A percentile compares a stretch with the other conserved stretches of the same genome.
These are phyloP conservation scores for Sorex fumeus DNA, from an alignment of 2,113 vertebrate species.

Conservation along the genomic window DNA sequence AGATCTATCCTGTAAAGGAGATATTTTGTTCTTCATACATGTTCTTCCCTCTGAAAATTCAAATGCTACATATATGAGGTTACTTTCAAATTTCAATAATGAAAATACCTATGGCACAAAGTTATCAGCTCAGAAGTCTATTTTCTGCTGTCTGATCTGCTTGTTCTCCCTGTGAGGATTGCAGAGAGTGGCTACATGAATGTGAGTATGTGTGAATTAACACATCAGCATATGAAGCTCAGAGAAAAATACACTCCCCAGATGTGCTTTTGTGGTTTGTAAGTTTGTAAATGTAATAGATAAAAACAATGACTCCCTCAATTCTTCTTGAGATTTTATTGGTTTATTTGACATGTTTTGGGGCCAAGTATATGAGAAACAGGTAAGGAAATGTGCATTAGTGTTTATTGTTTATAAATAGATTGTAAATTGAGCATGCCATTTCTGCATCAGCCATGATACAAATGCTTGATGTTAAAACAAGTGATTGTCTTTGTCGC, in stretches of 20 bases:
- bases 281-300: constrained; percentile 82
- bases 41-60: not conserved
- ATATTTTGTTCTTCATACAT: not conserved
- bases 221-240: constrained; percentile 72
- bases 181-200: constrained; percentile 62
- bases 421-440: constrained; percentile 79
- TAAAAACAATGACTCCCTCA: constrained; percentile 75
- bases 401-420: constrained; percentile 78
- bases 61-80: constrained; percentile 56
- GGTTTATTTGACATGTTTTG: constrained; percentile 57
- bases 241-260: constrained; percentile 83
- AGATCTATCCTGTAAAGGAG: not conserved
- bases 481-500: constrained; percentile 58
- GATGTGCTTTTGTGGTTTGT: constrained; percentile 78
- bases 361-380: constrained; percentile 57
- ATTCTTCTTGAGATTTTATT: constrained; percentile 45
- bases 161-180: constrained; percentile 47
- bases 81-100: constrained; percentile 70
- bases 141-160: constrained; percentile 59
- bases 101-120: constrained; percentile 75
- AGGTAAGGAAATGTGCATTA: constrained; percentile 58
- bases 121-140: constrained; percentile 70
- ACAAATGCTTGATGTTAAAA: constrained; percentile 76
- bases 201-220: constrained; percentile 82
- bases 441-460: constrained; percentile 77